These are phyloP conservation scores for Patella depressa DNA, from an alignment of 2,888 invertebrate genomes.

Conservation along the genomic window DNA sequence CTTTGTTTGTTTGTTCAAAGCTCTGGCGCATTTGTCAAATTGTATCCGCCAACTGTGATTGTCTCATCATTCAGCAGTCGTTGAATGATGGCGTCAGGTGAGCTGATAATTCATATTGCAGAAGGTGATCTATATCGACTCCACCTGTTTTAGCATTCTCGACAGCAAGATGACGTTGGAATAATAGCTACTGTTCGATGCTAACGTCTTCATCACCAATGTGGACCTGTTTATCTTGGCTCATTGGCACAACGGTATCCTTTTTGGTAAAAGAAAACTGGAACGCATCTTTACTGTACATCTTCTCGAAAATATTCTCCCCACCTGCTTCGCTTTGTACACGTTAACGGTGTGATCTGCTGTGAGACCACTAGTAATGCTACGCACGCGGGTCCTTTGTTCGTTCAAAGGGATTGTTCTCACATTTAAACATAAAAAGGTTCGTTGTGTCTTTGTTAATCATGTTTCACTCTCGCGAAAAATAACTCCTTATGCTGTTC, in stretches of 20 bases:
- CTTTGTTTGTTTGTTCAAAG: neutral
- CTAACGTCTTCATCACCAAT: conserved; percentile 22
- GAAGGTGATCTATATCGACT: conserved; percentile 18
- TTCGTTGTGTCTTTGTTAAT: conserved; percentile 27
- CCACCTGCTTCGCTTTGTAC: conserved; percentile 31
- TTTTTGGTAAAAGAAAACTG: conserved; percentile 30
- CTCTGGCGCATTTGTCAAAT: neutral
- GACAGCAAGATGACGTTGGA: conserved; percentile 35
- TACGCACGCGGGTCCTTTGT: too few species aligned
- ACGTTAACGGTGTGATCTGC: too few species aligned
- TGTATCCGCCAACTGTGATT: too few species aligned
- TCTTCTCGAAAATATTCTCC: too few species aligned
- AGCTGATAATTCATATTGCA: conserved; percentile 32
- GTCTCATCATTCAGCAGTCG: conserved; percentile 14
- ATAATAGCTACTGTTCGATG: conserved; percentile 34
- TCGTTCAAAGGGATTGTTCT: conserved; percentile 32
- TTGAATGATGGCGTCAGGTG: conserved; percentile 38
- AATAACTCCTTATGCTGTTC: conserved; percentile 38
- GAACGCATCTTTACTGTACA: conserved; percentile 14
- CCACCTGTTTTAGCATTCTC: conserved; percentile 8
- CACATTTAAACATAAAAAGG: conserved; percentile 22
- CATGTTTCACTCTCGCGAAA: conserved; percentile 12
- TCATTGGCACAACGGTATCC: conserved; percentile 28
- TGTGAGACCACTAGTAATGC: conserved; percentile 37
- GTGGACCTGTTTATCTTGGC: conserved; percentile 16